A percentile compares a stretch with the other conserved stretches of the same genome.
These are phyloP conservation scores for Ceratina australensis DNA, from an alignment of 1,140 invertebrate genomes.

Conservation along the genomic window DNA sequence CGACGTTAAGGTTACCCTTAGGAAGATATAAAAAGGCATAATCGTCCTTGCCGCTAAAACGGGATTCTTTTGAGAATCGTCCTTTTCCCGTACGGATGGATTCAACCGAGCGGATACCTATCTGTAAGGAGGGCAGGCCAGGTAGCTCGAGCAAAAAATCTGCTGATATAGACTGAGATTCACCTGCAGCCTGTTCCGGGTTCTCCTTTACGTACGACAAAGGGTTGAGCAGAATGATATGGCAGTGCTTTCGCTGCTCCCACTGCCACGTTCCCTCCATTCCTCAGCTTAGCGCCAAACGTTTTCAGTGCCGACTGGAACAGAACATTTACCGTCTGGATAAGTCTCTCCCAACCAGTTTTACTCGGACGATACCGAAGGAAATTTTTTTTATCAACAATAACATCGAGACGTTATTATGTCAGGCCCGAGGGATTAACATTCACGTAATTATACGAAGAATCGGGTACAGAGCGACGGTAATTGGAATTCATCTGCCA, in stretches of 20 bases:
- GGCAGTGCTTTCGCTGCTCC: constrained; percentile 78
- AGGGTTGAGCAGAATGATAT: constrained; percentile 76
- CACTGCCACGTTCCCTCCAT: constrained; percentile 78
- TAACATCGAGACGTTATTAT: too few relatives aligned
- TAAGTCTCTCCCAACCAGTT: background rate
- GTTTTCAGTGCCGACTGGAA: constrained; percentile 59
- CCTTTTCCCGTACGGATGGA: constrained; percentile 22
- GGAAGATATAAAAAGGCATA: constrained; percentile 38
- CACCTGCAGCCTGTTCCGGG: constrained; percentile 74
- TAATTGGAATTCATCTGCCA: too few relatives aligned
- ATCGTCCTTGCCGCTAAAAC: constrained; percentile 46
- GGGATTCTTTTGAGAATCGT: constrained; percentile 42
- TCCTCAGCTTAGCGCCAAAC: constrained; percentile 73
- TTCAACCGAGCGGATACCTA: constrained; percentile 30
- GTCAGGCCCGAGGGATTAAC: too few relatives aligned
- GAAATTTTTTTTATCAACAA: too few relatives aligned
- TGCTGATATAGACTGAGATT: constrained; percentile 51
- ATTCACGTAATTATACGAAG: too few relatives aligned
- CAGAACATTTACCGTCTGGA: constrained; percentile 7
- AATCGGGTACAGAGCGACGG: too few relatives aligned
- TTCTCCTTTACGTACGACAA: constrained; percentile 75
- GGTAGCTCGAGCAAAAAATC: constrained; percentile 38
- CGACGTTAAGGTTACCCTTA: constrained; percentile 36
- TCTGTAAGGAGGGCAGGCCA: constrained; percentile 15
- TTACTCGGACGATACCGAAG: too few relatives aligned